Percentiles rank a stretch among this genome's conserved stretches.
These are phyloP conservation scores for Nesometra sesokonis DNA, from an alignment of 35 echinoderm and acorn worm genomes.

Conservation along the genomic window DNA sequence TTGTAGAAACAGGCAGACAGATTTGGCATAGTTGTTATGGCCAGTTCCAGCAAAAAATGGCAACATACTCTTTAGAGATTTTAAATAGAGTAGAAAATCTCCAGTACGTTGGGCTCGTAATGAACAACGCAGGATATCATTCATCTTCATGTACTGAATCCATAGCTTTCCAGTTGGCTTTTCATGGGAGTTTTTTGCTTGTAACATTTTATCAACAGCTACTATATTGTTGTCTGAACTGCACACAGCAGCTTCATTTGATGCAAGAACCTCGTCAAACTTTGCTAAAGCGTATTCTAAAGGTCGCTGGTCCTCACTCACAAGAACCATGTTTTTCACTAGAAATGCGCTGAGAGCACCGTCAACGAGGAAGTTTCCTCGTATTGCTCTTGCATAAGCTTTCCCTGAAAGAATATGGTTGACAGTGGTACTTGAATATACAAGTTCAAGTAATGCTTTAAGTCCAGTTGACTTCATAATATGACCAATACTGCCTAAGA, in stretches of 20 bases:
- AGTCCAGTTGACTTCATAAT: constrained; percentile 11
- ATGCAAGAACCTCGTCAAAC: background rate
- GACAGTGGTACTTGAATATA: background rate
- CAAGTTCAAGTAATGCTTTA: background rate
- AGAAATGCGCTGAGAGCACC: background rate
- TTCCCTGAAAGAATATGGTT: background rate
- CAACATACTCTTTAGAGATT: constrained; percentile 3
- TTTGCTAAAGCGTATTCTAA: background rate
- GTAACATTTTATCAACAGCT: too few relatives aligned
- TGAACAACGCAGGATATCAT: background rate
- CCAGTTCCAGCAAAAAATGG: constrained; percentile 20
- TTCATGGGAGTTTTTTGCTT: too few relatives aligned
- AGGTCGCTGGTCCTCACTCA: background rate
- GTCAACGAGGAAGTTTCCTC: constrained; percentile 2
- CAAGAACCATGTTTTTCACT: background rate
- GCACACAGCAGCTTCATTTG: background rate
- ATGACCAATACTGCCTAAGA: constrained; percentile 22
- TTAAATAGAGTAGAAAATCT: constrained; percentile 12
- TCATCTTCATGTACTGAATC: constrained; percentile 41
- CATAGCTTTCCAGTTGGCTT: constrained; percentile 10
- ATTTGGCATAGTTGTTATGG: constrained; percentile 15
- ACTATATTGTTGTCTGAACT: too few relatives aligned
- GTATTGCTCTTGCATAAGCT: constrained; percentile 1
- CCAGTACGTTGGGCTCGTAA: constrained; percentile 19
- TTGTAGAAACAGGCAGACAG: constrained; percentile 10